Conservation (phyloP, 2,113 vertebrate genomes). For the Oceanodroma tethys region DNA sequence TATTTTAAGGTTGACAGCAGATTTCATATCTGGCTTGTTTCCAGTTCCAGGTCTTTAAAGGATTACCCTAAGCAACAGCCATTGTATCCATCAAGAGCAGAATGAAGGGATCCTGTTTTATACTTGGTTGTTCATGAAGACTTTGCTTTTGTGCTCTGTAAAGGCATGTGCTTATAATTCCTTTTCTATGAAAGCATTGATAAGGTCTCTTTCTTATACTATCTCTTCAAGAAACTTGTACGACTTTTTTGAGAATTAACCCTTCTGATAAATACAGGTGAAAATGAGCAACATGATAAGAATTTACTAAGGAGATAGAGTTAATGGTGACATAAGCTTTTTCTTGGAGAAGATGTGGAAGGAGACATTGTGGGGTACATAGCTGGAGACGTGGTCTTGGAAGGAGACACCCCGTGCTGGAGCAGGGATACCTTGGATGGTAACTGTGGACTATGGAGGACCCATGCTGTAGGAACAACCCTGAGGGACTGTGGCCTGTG, state of each 20-base stretch:
- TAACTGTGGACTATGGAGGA: not conserved
- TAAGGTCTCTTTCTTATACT: not conserved
- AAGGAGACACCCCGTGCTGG: not conserved
- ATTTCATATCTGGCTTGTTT: not conserved
- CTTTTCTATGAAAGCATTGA: not conserved
- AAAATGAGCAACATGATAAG: not conserved
- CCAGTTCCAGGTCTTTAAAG: not conserved
- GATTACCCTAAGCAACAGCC: not conserved
- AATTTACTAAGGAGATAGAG: not conserved
- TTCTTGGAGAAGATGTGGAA: not conserved
- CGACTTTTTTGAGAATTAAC: not conserved
- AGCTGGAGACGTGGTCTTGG: not conserved
- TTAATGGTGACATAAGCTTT: not conserved
- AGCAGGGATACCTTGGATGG: not conserved
- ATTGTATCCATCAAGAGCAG: no score
- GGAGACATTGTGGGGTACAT: not conserved
- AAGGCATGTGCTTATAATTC: not conserved
- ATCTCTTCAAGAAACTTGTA: not conserved
- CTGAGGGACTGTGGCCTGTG: not conserved
- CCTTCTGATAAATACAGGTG: not conserved
- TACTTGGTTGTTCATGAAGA: not conserved
- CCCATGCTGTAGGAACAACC: not conserved
- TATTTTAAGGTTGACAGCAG: not conserved
- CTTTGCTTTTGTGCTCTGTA: not conserved
- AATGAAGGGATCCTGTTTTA: not conserved